A percentile compares a stretch with the other conserved stretches of the same genome.
These are phyloP conservation scores for Chrysopilus asiliformis DNA, from an alignment of 2,888 invertebrate species.

Conservation along the genomic window DNA sequence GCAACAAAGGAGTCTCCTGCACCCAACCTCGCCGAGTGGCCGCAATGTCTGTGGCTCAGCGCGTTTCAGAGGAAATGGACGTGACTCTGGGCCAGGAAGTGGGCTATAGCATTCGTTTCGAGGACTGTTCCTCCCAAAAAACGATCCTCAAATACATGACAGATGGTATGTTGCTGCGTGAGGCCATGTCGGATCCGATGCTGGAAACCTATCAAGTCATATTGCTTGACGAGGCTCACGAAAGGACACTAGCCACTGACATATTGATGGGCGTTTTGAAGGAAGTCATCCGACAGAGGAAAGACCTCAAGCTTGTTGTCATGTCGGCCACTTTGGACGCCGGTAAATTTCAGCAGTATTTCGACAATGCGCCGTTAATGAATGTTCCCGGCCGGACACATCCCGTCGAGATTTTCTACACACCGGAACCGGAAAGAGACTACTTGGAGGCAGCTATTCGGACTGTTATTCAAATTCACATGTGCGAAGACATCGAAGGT, in stretches of 20 bases:
- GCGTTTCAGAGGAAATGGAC: slow-evolving; percentile 99
- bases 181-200: slow-evolving; percentile 99
- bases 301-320: slow-evolving; percentile 90
- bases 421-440: slow-evolving; percentile 95
- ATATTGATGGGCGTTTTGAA: slow-evolving; percentile 98
- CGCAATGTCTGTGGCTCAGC: slow-evolving; percentile 98
- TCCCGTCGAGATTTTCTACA: slow-evolving; percentile 97
- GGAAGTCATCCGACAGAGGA: slow-evolving; percentile 76
- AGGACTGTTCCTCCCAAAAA: slow-evolving; percentile 91
- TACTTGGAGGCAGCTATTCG: slow-evolving; percentile 97
- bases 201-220: slow-evolving; percentile 75
- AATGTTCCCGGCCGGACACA: slow-evolving; percentile 94
- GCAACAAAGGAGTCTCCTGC: slow-evolving; percentile 77
- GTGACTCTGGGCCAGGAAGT: slow-evolving; percentile 84
- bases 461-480: slow-evolving; percentile 90
- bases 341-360: slow-evolving; percentile 98
- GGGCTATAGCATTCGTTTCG: slow-evolving; percentile 96
- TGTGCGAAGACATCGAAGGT: slow-evolving; percentile 85
- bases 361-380: slow-evolving; percentile 96
- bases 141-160: slow-evolving; percentile 98
- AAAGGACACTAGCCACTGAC: slow-evolving; percentile 95
- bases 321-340: slow-evolving; percentile 99
- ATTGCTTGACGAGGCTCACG: slow-evolving; percentile 96
- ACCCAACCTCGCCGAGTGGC: slow-evolving; percentile 96
- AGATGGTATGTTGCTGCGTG: slow-evolving; percentile 97